phyloP scores from a whole-genome alignment of 2,888 invertebrate species.

The Aspidapion aeneum region DNA sequence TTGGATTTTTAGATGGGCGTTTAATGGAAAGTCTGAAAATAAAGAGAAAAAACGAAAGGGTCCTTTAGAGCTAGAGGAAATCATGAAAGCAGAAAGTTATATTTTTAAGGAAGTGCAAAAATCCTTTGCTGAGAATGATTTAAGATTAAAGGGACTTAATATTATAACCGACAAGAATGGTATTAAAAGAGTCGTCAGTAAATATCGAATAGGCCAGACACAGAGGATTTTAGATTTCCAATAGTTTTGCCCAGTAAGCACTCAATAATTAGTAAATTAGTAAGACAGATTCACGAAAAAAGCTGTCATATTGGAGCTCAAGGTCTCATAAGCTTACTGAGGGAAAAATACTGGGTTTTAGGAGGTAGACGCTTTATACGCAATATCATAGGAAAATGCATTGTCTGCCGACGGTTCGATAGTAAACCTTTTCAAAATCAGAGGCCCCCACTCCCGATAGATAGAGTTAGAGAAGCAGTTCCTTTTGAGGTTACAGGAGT shows the following conservation, averaged over 20 bases:
- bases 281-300: conserved; percentile 18
- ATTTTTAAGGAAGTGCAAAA: not conserved
- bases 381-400: conserved; percentile 23
- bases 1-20: not conserved
- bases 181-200: not conserved
- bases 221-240: conserved; percentile 17
- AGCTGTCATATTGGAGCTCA: conserved; percentile 25
- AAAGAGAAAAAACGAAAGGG: not conserved
- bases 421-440: conserved; percentile 25
- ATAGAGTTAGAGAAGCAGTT: conserved; percentile 33
- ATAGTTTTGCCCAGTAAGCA: conserved; percentile 21
- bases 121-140: conserved; percentile 7
- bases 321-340: conserved; percentile 24
- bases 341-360: conserved; percentile 31
- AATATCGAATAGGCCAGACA: conserved; percentile 18
- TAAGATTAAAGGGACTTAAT: not conserved
- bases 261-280: conserved; percentile 14
- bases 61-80: not conserved
- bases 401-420: conserved; percentile 26
- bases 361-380: conserved; percentile 24
- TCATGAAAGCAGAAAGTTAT: not conserved
- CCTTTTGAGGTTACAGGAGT: conserved; percentile 38
- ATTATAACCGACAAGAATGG: not conserved
- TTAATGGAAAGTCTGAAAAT: not conserved
- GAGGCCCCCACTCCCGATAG: conserved; percentile 32